Evolutionary conservation across 2,888 invertebrate species (phyloP).

Genomic region (Habrosyne pyritoides): DNA sequence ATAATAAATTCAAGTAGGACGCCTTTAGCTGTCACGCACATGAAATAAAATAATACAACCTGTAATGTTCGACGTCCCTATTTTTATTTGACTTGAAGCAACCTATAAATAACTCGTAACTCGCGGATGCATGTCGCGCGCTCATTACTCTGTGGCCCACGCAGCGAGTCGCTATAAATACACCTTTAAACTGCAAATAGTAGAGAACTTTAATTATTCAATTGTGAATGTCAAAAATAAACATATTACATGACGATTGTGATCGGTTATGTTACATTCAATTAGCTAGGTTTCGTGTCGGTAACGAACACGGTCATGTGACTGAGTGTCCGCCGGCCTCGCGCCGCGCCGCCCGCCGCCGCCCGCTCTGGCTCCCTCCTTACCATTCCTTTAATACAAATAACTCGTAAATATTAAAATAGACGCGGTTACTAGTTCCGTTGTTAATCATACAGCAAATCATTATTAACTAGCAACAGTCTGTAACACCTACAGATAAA

Average conservation of each 20-base stretch:
- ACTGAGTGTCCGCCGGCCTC: slow-evolving; percentile 13
- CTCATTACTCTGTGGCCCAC: slow-evolving; percentile 42
- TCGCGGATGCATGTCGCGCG: slow-evolving; percentile 40
- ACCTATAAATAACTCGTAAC: slow-evolving; percentile 29
- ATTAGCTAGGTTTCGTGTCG: slow-evolving; percentile 51
- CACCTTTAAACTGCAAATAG: slow-evolving; percentile 39
- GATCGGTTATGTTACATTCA: slow-evolving; percentile 46
- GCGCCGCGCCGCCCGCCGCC: slow-evolving; percentile 2
- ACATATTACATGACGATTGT: slow-evolving; percentile 42
- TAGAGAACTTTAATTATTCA: slow-evolving; percentile 61
- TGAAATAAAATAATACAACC: slow-evolving; percentile 43
- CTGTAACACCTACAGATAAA: not conserved
- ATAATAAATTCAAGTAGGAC: slow-evolving; percentile 43
- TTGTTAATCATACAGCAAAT: slow-evolving; percentile 46
- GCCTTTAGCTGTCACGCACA: slow-evolving; percentile 37
- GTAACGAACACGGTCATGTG: slow-evolving; percentile 47
- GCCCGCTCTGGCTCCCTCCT: slow-evolving; percentile 17
- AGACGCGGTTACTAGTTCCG: slow-evolving; percentile 39
- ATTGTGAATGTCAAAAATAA: slow-evolving; percentile 49
- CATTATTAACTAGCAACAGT: slow-evolving; percentile 24
- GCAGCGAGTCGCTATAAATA: slow-evolving; percentile 45
- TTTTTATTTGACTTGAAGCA: slow-evolving; percentile 31
- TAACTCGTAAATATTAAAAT: slow-evolving; percentile 56
- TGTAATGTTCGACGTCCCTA: slow-evolving; percentile 41
- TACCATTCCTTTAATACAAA: slow-evolving; percentile 56